phyloP scores from a whole-genome alignment of 2,888 invertebrate genomes.

The Hirtodrosophila duncani region DNA sequence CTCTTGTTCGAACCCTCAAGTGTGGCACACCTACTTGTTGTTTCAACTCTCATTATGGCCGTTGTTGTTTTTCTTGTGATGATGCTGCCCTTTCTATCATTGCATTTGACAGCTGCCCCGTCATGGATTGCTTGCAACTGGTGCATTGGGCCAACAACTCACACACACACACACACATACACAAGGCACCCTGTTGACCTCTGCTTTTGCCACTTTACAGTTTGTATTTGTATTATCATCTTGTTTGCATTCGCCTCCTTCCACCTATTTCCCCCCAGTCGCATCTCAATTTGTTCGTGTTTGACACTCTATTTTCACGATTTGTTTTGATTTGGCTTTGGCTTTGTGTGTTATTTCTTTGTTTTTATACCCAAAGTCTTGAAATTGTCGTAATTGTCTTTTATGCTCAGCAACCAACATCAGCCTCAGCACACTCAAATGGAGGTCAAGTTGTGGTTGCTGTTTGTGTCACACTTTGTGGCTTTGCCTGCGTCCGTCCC shows the following conservation, averaged over 20 bases:
- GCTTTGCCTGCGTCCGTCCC: too few relatives aligned
- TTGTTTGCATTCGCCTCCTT: constrained; percentile 36
- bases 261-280: neutral
- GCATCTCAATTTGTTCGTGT: constrained; percentile 40
- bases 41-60: constrained; percentile 9
- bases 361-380: constrained; percentile 22
- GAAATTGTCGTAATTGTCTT: constrained; percentile 43
- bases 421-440: constrained; percentile 37
- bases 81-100: constrained; percentile 39
- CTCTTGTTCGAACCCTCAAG: too few relatives aligned
- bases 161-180: constrained; percentile 7
- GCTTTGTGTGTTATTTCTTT: constrained; percentile 5
- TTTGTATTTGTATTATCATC: constrained; percentile 4
- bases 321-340: constrained; percentile 48
- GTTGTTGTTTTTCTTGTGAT: constrained; percentile 1
- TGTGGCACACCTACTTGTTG: too few relatives aligned
- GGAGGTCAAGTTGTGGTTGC: constrained; percentile 64
- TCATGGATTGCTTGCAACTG: constrained; percentile 28
- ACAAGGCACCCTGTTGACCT: constrained; percentile 41
- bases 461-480: constrained; percentile 57
- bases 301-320: constrained; percentile 34
- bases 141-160: constrained; percentile 18
- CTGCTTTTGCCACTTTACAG: constrained; percentile 20
- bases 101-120: constrained; percentile 5
- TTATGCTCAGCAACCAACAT: too few relatives aligned